Evolutionary conservation across 2,113 vertebrate species (phyloP).

Genomic region (Mirounga angustirostris): DNA sequence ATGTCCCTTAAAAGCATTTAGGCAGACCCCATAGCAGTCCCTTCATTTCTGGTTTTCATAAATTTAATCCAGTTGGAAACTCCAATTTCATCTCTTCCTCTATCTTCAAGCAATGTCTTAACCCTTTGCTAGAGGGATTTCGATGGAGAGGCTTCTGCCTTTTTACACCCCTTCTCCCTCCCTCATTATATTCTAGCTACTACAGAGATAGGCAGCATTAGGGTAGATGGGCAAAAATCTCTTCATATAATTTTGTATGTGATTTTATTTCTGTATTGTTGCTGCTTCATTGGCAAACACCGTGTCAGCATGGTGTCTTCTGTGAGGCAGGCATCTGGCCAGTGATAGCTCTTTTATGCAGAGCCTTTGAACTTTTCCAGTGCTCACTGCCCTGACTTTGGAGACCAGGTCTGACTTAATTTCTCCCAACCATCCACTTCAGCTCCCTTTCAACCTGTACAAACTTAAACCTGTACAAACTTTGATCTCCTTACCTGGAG

Average conservation of each 20-base stretch:
- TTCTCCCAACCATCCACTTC: not conserved
- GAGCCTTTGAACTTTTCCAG: not conserved
- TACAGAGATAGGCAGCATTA: not conserved
- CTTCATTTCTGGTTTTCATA: slow-evolving; percentile 48
- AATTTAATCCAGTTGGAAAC: slow-evolving; percentile 26
- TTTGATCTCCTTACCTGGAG: not conserved
- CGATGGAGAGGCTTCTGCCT: not conserved
- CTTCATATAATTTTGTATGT: not conserved
- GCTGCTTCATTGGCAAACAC: no score
- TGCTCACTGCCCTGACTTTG: not conserved
- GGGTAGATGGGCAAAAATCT: not conserved
- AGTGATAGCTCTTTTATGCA: not conserved
- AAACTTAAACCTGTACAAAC: not conserved
- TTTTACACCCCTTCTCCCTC: fast-evolving
- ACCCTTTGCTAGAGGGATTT: not conserved
- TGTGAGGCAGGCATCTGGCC: not conserved
- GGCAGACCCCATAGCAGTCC: not conserved
- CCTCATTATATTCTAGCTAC: not conserved
- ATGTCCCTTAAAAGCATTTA: slow-evolving; percentile 37
- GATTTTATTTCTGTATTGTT: not conserved
- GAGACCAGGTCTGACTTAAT: not conserved
- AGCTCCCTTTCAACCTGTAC: not conserved
- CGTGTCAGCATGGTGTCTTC: no score
- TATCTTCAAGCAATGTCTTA: not conserved
- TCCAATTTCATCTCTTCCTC: not conserved